Base-by-base conservation (phyloP, 2,888 invertebrate genomes). In the Ophion costatus region DNA sequence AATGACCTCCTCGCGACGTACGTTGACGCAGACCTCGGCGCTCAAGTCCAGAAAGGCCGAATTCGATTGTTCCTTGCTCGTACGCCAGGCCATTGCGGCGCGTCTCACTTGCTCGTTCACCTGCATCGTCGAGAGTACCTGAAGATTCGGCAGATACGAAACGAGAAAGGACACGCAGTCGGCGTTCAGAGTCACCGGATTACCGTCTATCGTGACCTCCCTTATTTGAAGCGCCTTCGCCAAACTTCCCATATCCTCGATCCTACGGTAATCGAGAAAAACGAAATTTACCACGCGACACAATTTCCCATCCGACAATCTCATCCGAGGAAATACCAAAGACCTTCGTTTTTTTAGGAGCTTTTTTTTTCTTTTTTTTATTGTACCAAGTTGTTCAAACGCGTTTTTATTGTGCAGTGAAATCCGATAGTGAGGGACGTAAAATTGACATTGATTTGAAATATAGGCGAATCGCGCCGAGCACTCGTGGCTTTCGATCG, bases 181-280 rank as follows among this genome's bases (percentile, higher is more conserved):
- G 0, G 97, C 96, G n/a, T 96, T 96, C 85, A 97, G 93, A 24
- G 97, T 96, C 11, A 98, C 96, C 0, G 98, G 97, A 94, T 98
- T 98, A 85, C 97, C 97, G 92, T 98, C 98, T 82, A 98, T 95
- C 24, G 98, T 97, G 70, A 98, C 96, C 94, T 98, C 98, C 80
- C 96, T 95, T 67, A 98, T 95, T 83, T 96, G 96, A 10, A 95
- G 94, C 0, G 97, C 97, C 93, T 97, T 97, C 38, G 96, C 96
- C 82, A 98, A 94, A 85, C 97, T 97, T 71, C 96, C 96, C 94
- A 98, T 97, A 91, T 98, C 98, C 92, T 98, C 98, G 87, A 98
- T 96, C 91, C 97, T 97, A 92, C 94, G 88, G 14, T 57, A 77
- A 17, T 51, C 38, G 9, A 38, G 9, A 38, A 38, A 9, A 38